phyloP scores from a whole-genome alignment of 2,888 invertebrate species.

The Temnothorax ravouxi region DNA sequence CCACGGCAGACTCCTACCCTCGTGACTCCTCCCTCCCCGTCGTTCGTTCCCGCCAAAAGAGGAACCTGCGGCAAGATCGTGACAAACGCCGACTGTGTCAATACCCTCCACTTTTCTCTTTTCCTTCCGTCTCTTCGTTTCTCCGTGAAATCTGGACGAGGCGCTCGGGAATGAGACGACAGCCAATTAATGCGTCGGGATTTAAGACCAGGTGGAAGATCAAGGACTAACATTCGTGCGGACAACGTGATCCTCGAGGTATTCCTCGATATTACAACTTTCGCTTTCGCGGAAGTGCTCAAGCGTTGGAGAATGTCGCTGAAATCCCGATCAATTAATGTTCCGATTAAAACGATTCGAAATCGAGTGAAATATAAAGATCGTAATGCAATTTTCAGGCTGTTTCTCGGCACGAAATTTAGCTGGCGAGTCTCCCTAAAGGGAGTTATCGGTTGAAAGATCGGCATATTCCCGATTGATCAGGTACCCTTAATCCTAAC shows the following conservation, averaged over 20 bases:
- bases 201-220: constrained; percentile 55
- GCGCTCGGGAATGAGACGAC: constrained; percentile 56
- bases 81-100: background rate
- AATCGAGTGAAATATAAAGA: background rate
- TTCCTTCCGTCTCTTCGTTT: background rate
- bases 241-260: constrained; percentile 40
- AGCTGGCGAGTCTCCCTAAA: background rate
- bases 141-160: constrained; percentile 42
- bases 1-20: background rate
- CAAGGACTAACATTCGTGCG: constrained; percentile 34
- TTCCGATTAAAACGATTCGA: background rate
- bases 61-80: background rate
- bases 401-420: background rate
- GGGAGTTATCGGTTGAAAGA: background rate
- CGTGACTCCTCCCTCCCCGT: background rate
- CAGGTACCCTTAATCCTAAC: background rate
- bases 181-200: constrained; percentile 58
- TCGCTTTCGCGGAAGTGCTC: background rate
- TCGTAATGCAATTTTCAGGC: background rate
- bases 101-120: background rate
- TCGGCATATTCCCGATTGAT: constrained; percentile 5
- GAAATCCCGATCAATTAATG: constrained; percentile 1
- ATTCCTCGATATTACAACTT: constrained; percentile 20
- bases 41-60: constrained; percentile 35
- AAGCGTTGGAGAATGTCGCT: background rate